Conservation (phyloP, 2,113 vertebrate genomes). For the Sakesphorus luctuosus region DNA sequence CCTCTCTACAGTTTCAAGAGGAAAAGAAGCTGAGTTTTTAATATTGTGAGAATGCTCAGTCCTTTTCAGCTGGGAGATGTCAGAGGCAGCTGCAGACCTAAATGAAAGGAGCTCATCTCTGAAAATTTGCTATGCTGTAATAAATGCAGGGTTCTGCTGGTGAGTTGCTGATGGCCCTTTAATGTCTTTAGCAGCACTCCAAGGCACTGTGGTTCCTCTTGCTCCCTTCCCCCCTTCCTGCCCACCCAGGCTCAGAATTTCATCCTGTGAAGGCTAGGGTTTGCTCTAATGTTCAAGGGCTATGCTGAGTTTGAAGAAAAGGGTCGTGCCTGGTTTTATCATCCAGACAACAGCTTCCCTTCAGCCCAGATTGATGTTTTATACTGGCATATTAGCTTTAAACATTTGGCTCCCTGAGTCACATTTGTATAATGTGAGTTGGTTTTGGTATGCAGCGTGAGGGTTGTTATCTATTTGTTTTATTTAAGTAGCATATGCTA, state of each 20-base stretch:
- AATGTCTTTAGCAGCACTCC: constrained; percentile 43
- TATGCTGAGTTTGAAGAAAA: background rate
- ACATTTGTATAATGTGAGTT: accelerated
- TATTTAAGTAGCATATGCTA: background rate
- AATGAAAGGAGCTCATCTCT: constrained; percentile 64
- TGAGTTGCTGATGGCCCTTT: constrained; percentile 57
- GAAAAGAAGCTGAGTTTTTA: constrained; percentile 53
- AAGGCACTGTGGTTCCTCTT: background rate
- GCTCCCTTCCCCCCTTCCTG: background rate
- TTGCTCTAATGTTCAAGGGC: background rate
- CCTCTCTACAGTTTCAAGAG: constrained; percentile 9
- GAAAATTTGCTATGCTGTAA: constrained; percentile 54
- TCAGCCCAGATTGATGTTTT: background rate
- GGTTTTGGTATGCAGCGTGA: background rate
- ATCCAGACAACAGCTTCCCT: background rate
- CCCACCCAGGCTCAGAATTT: background rate
- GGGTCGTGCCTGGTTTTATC: background rate
- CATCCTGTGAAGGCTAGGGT: background rate
- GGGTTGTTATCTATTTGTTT: background rate
- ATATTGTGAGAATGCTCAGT: constrained; percentile 43
- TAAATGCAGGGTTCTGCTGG: constrained; percentile 42
- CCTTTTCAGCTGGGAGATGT: constrained; percentile 64
- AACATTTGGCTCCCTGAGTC: background rate
- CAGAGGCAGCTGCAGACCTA: constrained; percentile 61
- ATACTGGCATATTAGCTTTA: background rate